Percentiles rank a stretch among this genome's conserved stretches.
These are phyloP conservation scores for Aethina tumida DNA, from an alignment of 1,140 invertebrate species.

Conservation along the genomic window DNA sequence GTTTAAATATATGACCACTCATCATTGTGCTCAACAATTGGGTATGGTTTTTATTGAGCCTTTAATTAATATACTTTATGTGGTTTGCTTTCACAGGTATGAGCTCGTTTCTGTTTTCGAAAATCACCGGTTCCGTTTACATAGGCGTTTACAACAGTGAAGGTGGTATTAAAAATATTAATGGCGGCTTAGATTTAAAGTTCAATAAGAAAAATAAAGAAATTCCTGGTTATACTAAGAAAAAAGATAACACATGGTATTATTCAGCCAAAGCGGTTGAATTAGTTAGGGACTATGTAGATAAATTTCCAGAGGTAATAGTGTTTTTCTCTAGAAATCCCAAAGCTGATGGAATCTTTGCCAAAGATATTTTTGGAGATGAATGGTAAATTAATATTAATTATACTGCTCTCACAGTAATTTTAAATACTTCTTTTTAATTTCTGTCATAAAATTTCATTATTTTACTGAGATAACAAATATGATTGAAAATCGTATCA, in stretches of 20 bases:
- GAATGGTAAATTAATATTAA: constrained; percentile 37
- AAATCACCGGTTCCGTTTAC: constrained; percentile 74
- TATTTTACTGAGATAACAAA: no score
- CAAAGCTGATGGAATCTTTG: constrained; percentile 49
- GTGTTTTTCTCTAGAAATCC: constrained; percentile 39
- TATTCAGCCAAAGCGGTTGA: constrained; percentile 71
- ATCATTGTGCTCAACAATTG: constrained; percentile 27
- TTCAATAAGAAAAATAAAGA: constrained; percentile 72
- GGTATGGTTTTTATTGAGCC: constrained; percentile 27
- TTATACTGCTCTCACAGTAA: no score
- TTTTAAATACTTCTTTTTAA: no score
- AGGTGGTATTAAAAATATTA: constrained; percentile 38
- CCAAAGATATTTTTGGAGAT: constrained; percentile 54
- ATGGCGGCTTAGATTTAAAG: constrained; percentile 88
- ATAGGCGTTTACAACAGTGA: constrained; percentile 41
- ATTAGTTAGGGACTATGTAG: constrained; percentile 58
- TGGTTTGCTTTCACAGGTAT: constrained; percentile 45
- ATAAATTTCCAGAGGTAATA: constrained; percentile 66
- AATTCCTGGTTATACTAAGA: constrained; percentile 73
- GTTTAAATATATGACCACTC: constrained; percentile 32
- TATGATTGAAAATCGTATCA: no score
- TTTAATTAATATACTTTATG: constrained; percentile 28
- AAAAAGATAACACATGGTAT: constrained; percentile 59
- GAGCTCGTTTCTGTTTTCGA: constrained; percentile 58
- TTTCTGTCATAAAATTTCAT: no score